Evolutionary conservation across 2,888 invertebrate genomes (phyloP).

Genomic region (Lepidocyrtinus sp.): DNA sequence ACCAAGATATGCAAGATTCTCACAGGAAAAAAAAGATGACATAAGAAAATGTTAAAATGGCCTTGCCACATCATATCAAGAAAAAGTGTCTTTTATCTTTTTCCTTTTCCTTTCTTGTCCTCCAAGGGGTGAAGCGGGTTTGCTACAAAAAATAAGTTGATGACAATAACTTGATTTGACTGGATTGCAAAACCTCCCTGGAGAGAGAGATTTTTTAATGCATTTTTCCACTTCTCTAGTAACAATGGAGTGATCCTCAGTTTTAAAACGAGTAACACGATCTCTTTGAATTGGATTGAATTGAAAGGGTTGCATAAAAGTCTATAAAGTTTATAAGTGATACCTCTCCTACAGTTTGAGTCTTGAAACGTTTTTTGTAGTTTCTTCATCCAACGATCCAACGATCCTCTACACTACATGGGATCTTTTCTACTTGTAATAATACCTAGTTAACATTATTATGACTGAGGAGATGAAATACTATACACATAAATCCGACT

Average conservation of each 20-base stretch:
- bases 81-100: slow-evolving; percentile 19
- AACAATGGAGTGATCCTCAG: slow-evolving; percentile 29
- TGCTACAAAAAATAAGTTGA: slow-evolving; percentile 34
- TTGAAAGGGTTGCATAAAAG: slow-evolving; percentile 13
- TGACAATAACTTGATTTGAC: slow-evolving; percentile 48
- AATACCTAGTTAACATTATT: slow-evolving; percentile 12
- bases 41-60: slow-evolving; percentile 26
- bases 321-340: background rate
- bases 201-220: slow-evolving; percentile 39
- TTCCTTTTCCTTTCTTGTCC: slow-evolving; percentile 17
- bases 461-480: slow-evolving; percentile 12
- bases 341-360: background rate
- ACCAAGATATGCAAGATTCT: too few species aligned
- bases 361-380: slow-evolving; percentile 1
- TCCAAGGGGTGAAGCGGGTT: slow-evolving; percentile 22
- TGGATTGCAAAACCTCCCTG: slow-evolving; percentile 58
- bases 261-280: slow-evolving; percentile 49
- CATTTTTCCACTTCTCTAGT: background rate
- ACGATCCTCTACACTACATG: slow-evolving; percentile 42
- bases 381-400: slow-evolving; percentile 8
- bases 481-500: slow-evolving; percentile 11
- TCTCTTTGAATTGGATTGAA: slow-evolving; percentile 27
- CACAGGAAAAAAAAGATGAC: slow-evolving; percentile 16
- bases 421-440: slow-evolving; percentile 33
- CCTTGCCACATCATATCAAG: slow-evolving; percentile 37